Base-by-base conservation (phyloP, 2,113 vertebrate genomes). In the Ellobius talpinus region DNA sequence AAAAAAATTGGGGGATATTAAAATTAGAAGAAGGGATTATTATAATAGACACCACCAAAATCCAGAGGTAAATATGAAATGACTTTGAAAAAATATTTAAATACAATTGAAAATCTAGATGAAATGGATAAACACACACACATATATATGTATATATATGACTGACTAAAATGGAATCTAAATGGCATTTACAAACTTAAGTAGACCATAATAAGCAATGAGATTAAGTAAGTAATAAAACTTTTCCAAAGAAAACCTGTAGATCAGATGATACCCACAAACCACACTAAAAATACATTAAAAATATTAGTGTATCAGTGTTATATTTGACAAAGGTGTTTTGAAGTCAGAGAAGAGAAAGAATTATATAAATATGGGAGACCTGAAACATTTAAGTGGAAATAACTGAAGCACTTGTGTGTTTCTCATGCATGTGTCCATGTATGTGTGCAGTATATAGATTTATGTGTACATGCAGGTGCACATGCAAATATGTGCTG, bases 241-340 rank as follows among this genome's bases (percentile, higher is more conserved):
- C 77, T 2, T 68, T 50, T 39, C 1, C 9, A 52, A n/a, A 76
- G 16, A 61, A 58, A 42, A 45, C 3, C n/a, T 74, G n/a, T 76
- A 17, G 55, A 42, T 21, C 5, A 76, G 39, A 76, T 33, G 29
- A 11, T 76, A 47, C 29, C 10, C 19, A 9, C 5, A 89, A 63
- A 13, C 9, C 31, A 74, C 39, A 45, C 29, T 36, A 42, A 33
- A 61, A 58, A 61, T n/a, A 45, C 8, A 36, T 7, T 76, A 76
- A 63, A 47, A 36, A 21, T 58, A 21, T 21, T 5, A 58, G 55
- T 58, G 55, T 19, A 73, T 45, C 8, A 88, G 17, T 70, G n/a
- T 78, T 61, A 47, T 29, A 26, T 45, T 93, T 91, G 36, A 79
- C 55, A 94, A 96, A 95, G 79, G 47, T 33, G 33, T 50, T 85